Evolutionary conservation across 2,797 vertebrate species (phyloP).

Genomic region (Enteromius viviparus): DNA sequence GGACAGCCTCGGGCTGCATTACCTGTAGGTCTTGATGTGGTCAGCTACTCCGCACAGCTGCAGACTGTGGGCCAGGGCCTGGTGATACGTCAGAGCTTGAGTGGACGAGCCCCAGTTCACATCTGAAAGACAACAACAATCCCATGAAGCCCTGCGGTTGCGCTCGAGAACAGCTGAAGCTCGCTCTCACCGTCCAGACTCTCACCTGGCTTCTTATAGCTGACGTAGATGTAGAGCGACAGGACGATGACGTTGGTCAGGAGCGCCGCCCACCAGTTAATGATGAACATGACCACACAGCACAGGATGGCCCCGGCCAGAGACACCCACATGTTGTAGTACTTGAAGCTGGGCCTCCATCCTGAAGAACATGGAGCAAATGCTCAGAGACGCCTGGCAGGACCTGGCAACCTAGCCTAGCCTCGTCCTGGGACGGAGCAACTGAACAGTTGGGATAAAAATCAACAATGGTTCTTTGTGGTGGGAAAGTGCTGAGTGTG

Average conservation of each 20-base stretch:
- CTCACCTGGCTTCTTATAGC: conserved; percentile 97
- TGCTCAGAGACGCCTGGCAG: too few relatives aligned
- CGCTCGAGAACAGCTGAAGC: not conserved
- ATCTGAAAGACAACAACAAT: conserved; percentile 78
- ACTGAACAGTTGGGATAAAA: conserved; percentile 18
- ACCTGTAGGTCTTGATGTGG: conserved; percentile 98
- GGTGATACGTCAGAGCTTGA: conserved; percentile 96
- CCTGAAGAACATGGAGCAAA: conserved; percentile 72
- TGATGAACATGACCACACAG: conserved; percentile 98
- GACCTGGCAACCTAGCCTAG: not conserved
- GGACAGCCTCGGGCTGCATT: conserved; percentile 26
- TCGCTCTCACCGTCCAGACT: not conserved
- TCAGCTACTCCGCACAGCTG: conserved; percentile 95
- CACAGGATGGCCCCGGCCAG: conserved; percentile 92
- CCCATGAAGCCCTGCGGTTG: not conserved
- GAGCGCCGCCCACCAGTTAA: conserved; percentile 98
- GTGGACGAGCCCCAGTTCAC: conserved; percentile 99
- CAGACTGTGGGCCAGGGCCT: conserved; percentile 91
- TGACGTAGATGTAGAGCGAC: conserved; percentile 97
- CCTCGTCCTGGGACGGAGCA: not conserved
- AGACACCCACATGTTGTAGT: conserved; percentile 99
- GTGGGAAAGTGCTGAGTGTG: conserved; percentile 1
- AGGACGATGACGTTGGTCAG: conserved; percentile 95
- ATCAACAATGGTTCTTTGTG: conserved; percentile 37
- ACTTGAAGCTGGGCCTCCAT: conserved; percentile 98